Base-by-base conservation (phyloP, 2,113 vertebrate species). In the Carassius carassius region DNA sequence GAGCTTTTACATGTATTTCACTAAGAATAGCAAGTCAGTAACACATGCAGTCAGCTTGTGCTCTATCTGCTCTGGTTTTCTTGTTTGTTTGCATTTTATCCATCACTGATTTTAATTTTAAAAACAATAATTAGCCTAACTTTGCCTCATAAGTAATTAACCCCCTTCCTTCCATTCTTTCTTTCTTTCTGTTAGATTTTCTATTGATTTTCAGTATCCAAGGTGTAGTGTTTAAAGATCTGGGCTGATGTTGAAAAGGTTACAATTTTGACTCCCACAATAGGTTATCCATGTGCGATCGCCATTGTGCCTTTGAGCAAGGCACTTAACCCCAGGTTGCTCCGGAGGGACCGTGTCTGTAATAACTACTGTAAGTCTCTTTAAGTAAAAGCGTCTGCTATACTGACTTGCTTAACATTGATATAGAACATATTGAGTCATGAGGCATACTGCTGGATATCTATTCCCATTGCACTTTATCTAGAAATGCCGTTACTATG, bases 261-360 rank as follows among this genome's bases (percentile, higher is more conserved):
- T 79, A 44, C n/a, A 49, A 25, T 63, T 47, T 47, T 67, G 60
- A 67, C 78, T 81, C 77, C 13, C 35, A 62, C 35, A 62, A 41
- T 37, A 19, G 56, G 13, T 62, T 62, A 25, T 78, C 56, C 7
- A 3, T 62, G 58, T 32, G 23, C 14, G n/a, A 81, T 81, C 58
- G 49, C 41, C 35, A 29, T 21, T 67, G 62, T 63, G 62, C 62
- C 78, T 81, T 63, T 67, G 78, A 80, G 78, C 37, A 81, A 32
- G 12, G 62, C 62, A 67, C 23, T 67, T 49, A 63, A 65, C 41
- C 37, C 47, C 14, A 81, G 60, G 41, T 32, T 67, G 7, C 62
- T 47, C 23, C 41, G 10, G 78, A 16, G 62, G 37, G 41, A 29
- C 56, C 9, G 12, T 25, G 41, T 77, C 25, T 32, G 23, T 19